A percentile compares a stretch with the other conserved stretches of the same genome.
phyloP scores from a whole-genome alignment of 2,113 vertebrate species.

The Xenopus tropicalis region DNA sequence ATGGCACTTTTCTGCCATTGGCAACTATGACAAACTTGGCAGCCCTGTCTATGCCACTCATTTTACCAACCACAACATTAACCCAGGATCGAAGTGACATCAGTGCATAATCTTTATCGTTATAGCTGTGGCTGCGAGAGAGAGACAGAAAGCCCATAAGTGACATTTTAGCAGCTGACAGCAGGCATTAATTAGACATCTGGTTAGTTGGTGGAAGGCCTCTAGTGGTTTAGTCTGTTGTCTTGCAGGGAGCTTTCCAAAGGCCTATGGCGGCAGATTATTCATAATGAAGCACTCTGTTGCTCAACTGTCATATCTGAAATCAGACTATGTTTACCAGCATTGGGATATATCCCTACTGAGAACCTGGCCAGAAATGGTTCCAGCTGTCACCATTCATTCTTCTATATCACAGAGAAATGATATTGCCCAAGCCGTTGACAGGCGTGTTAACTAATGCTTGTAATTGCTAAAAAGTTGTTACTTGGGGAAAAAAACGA shows the following conservation, averaged over 20 bases:
- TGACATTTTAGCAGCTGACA: constrained; percentile 66
- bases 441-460: background rate
- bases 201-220: constrained; percentile 52
- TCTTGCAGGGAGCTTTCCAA: constrained; percentile 50
- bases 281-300: constrained; percentile 49
- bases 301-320: constrained; percentile 54
- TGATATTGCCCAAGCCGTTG: background rate
- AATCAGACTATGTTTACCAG: constrained; percentile 49
- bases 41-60: constrained; percentile 79
- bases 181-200: constrained; percentile 68
- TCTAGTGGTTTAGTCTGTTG: constrained; percentile 46
- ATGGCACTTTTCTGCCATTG: constrained; percentile 62
- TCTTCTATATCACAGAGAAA: background rate
- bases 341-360: constrained; percentile 1
- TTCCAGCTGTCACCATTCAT: background rate
- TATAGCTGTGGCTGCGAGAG: constrained; percentile 81
- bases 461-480: too few species aligned
- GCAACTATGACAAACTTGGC: constrained; percentile 76
- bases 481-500: too few species aligned
- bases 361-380: background rate
- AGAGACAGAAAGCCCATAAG: constrained; percentile 60
- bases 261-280: constrained; percentile 38
- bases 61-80: constrained; percentile 75
- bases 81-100: constrained; percentile 78
- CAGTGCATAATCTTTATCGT: constrained; percentile 71